phyloP scores from a whole-genome alignment of 2,797 vertebrate genomes.

The Pseudomugil tenellus region DNA sequence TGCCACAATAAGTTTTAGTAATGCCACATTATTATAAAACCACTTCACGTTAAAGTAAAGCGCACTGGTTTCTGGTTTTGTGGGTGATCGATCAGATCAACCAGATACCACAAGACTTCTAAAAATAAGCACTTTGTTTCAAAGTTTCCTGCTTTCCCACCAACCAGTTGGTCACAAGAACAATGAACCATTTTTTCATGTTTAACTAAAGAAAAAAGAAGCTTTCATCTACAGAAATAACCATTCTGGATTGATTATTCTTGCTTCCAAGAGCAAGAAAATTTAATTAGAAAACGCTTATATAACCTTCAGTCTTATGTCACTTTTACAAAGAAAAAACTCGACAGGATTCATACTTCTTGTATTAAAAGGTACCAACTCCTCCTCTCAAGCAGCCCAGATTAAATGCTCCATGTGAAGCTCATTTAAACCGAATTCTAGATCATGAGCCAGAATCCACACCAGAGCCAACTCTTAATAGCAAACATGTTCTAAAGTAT shows the following conservation, averaged over 20 bases:
- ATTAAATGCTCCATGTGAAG: neutral
- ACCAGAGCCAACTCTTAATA: neutral
- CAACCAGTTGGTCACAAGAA: constrained; percentile 27
- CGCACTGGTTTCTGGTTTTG: constrained; percentile 3
- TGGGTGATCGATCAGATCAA: constrained; percentile 28
- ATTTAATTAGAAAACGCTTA: neutral
- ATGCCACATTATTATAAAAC: neutral
- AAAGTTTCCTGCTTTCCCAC: constrained; percentile 30
- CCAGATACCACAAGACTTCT: constrained; percentile 19
- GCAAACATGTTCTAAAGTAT: too few relatives aligned
- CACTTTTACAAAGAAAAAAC: neutral
- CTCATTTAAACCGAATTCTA: neutral
- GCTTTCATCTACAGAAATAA: constrained; percentile 13
- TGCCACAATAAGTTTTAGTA: neutral
- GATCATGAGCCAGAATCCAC: constrained; percentile 2
- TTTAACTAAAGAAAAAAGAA: constrained; percentile 12
- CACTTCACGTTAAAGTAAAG: constrained; percentile 7
- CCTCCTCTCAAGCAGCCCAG: neutral
- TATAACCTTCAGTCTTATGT: neutral
- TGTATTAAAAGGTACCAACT: neutral
- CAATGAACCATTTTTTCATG: constrained; percentile 28
- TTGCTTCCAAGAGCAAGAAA: neutral
- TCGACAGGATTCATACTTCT: neutral
- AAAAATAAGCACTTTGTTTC: constrained; percentile 36
- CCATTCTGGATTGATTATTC: neutral